Evolutionary conservation across 1,140 invertebrate genomes (phyloP).

Genomic region (Thalassaphorura encarpata): DNA sequence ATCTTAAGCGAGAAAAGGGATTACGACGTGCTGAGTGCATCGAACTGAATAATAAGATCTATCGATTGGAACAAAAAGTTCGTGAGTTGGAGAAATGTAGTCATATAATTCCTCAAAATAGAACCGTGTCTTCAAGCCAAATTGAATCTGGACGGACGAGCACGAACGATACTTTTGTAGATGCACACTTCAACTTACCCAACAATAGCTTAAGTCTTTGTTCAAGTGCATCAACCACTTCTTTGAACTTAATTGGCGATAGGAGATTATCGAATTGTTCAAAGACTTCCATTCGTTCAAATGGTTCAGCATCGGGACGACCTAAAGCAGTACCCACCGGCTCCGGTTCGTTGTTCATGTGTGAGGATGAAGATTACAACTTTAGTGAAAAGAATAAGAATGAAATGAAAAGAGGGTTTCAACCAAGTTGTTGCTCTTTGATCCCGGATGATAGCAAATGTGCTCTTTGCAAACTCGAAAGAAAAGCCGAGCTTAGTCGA

Average conservation of each 20-base stretch:
- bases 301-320: constrained; percentile 33
- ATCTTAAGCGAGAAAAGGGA: constrained; percentile 6
- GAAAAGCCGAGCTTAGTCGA: no score
- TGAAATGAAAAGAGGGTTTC: no score
- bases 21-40: constrained; percentile 4
- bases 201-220: no score
- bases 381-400: constrained; percentile 31
- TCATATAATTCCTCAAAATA: neutral
- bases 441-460: no score
- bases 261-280: neutral
- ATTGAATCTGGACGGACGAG: neutral
- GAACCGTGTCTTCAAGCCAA: neutral
- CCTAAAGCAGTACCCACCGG: constrained; percentile 40
- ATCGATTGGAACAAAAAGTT: neutral
- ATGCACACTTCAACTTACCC: neutral
- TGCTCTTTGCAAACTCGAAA: no score
- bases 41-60: constrained; percentile 6
- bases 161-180: neutral
- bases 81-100: neutral
- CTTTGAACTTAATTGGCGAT: neutral
- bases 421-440: no score
- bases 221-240: neutral
- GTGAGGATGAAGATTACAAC: constrained; percentile 65
- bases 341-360: constrained; percentile 51
- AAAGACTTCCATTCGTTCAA: constrained; percentile 13